These are phyloP conservation scores for Phragmatobia fuliginosa DNA, from an alignment of 2,888 invertebrate species.

Conservation along the genomic window DNA sequence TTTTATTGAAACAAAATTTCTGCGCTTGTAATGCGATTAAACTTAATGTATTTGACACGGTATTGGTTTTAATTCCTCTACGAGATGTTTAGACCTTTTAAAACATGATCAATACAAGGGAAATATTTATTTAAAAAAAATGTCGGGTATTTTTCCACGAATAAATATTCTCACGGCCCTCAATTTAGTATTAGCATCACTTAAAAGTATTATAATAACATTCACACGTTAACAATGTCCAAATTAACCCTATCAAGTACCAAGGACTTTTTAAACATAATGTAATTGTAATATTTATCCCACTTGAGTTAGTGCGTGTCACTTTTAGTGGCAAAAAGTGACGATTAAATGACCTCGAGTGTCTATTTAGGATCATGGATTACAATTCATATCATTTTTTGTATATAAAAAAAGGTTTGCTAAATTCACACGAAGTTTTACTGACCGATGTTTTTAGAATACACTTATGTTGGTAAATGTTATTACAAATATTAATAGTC, in stretches of 20 bases:
- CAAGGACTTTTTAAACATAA: conserved; percentile 59
- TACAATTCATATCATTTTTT: conserved; percentile 31
- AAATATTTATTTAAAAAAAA: no score
- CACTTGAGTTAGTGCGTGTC: conserved; percentile 76
- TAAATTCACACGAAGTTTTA: conserved; percentile 36
- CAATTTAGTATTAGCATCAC: neutral
- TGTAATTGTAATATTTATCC: conserved; percentile 71
- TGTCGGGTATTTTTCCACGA: no score
- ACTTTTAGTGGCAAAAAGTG: conserved; percentile 56
- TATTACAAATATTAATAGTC: neutral
- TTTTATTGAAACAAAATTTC: no score
- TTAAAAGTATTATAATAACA: conserved; percentile 13
- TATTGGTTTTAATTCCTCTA: no score
- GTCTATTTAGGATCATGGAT: conserved; percentile 60
- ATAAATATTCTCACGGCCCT: conserved; percentile 4
- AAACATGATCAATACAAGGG: no score
- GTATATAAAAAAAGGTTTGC: conserved; percentile 25
- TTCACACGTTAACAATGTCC: conserved; percentile 42
- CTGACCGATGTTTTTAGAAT: neutral
- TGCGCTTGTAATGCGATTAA: no score
- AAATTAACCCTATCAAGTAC: conserved; percentile 45
- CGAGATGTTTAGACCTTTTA: no score
- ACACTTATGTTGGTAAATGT: neutral
- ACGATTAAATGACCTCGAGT: conserved; percentile 52
- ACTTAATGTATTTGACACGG: no score